A percentile compares a stretch with the other conserved stretches of the same genome.
Evolutionary conservation across 2,888 invertebrate genomes (phyloP).

Genomic region (Eurois occulta): DNA sequence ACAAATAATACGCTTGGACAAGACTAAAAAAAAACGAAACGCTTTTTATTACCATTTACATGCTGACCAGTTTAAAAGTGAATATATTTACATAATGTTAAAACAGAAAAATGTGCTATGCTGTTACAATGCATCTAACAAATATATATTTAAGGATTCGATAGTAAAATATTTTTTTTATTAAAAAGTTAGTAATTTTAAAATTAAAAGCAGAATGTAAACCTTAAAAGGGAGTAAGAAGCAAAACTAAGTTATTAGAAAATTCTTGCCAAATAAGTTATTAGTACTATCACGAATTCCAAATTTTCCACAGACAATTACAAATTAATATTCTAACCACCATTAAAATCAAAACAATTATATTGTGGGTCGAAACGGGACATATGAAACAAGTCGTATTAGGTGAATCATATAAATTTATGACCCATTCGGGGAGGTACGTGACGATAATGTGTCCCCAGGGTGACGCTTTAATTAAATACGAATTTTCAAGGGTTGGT

Average conservation of each 20-base stretch:
- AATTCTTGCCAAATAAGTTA: not conserved
- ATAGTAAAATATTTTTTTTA: not conserved
- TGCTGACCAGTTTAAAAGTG: slow-evolving; percentile 21
- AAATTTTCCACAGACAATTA: slow-evolving; percentile 31
- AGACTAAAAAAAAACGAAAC: not conserved
- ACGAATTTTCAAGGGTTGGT: slow-evolving; percentile 64
- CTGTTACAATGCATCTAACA: not conserved
- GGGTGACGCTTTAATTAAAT: slow-evolving; percentile 67
- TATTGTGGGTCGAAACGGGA: slow-evolving; percentile 43
- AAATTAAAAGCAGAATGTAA: not conserved
- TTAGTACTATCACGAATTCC: not conserved
- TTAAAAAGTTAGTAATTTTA: not conserved
- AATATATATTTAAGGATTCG: not conserved
- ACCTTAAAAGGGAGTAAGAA: not conserved
- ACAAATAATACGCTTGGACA: slow-evolving; percentile 23
- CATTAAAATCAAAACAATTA: slow-evolving; percentile 64
- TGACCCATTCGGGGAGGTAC: slow-evolving; percentile 55
- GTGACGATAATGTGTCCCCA: slow-evolving; percentile 66
- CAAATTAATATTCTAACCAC: slow-evolving; percentile 41
- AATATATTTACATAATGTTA: slow-evolving; percentile 17
- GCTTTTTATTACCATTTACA: not conserved
- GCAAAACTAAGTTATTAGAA: not conserved
- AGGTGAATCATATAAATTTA: slow-evolving; percentile 69
- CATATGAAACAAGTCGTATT: slow-evolving; percentile 61
- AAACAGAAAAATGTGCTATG: not conserved